Evolutionary conservation across 2,113 vertebrate genomes (phyloP).

Genomic region (Bufo bufo): DNA sequence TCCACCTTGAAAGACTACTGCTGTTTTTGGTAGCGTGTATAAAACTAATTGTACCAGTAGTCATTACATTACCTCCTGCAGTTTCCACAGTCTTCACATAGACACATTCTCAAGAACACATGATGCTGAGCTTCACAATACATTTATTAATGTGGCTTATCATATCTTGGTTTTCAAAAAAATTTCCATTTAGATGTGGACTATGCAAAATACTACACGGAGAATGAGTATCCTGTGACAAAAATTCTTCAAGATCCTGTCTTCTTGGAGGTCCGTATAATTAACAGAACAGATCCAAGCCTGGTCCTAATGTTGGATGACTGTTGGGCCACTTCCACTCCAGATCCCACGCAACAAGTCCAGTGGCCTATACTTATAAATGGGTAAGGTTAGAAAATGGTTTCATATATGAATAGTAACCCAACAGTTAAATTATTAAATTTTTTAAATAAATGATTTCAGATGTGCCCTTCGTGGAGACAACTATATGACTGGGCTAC

Average conservation of each 20-base stretch:
- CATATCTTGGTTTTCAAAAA: too few species aligned
- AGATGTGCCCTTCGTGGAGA: conserved; percentile 73
- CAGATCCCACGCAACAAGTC: conserved; percentile 60
- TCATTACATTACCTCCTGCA: too few species aligned
- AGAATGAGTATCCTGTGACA: conserved; percentile 64
- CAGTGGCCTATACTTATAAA: conserved; percentile 75
- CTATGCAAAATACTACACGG: conserved; percentile 63
- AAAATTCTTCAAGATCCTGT: conserved; percentile 72
- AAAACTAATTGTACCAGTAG: too few species aligned
- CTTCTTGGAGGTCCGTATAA: conserved; percentile 72
- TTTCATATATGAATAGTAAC: too few species aligned
- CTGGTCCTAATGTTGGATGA: conserved; percentile 70
- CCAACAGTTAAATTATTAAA: too few species aligned
- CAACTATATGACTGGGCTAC: conserved; percentile 67
- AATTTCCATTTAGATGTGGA: neutral
- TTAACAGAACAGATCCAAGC: conserved; percentile 68
- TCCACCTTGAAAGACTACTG: too few species aligned
- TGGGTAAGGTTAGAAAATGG: conserved; percentile 59
- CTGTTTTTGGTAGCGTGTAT: too few species aligned
- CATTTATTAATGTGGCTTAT: too few species aligned
- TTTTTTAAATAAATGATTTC: neutral
- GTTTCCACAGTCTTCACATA: too few species aligned
- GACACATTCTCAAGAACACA: too few species aligned
- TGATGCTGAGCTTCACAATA: too few species aligned
- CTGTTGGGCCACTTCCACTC: conserved; percentile 75